phyloP scores from a whole-genome alignment of 2,888 invertebrate species.

The Dichetophora obliterata region DNA sequence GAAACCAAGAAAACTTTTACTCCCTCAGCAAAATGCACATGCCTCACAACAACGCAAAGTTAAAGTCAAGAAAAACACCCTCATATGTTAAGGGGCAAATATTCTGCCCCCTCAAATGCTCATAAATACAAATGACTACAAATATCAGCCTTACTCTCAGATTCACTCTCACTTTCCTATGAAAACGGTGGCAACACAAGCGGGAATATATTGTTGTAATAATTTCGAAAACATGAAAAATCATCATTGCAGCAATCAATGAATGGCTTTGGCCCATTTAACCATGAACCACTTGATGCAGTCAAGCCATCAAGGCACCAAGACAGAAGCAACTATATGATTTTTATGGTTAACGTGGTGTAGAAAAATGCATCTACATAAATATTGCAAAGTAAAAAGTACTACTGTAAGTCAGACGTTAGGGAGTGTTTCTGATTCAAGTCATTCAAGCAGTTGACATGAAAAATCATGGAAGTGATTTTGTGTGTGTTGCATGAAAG shows the following conservation, averaged over 20 bases:
- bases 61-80: not conserved
- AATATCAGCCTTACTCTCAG: conserved; percentile 8
- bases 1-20: not conserved
- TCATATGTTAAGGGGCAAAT: conserved; percentile 1
- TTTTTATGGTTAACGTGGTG: not conserved
- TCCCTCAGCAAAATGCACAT: not conserved
- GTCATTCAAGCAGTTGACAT: not conserved
- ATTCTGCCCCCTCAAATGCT: not conserved
- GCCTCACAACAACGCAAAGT: not conserved
- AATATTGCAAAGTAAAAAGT: not conserved
- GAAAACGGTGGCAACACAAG: not conserved
- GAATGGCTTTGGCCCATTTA: conserved; percentile 15
- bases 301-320: not conserved
- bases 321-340: not conserved
- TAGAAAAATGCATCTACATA: conserved; percentile 24
- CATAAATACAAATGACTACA: conserved; percentile 36
- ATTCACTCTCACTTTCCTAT: not conserved
- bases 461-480: conserved; percentile 2
- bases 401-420: not conserved
- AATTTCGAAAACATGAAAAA: conserved; percentile 26
- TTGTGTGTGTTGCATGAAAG: not conserved
- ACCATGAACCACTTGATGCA: not conserved
- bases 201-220: conserved; percentile 6
- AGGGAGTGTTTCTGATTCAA: not conserved
- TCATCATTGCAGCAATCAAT: conserved; percentile 23